Evolutionary conservation across 1,140 invertebrate genomes (phyloP).

Genomic region (Aplysia californica): DNA sequence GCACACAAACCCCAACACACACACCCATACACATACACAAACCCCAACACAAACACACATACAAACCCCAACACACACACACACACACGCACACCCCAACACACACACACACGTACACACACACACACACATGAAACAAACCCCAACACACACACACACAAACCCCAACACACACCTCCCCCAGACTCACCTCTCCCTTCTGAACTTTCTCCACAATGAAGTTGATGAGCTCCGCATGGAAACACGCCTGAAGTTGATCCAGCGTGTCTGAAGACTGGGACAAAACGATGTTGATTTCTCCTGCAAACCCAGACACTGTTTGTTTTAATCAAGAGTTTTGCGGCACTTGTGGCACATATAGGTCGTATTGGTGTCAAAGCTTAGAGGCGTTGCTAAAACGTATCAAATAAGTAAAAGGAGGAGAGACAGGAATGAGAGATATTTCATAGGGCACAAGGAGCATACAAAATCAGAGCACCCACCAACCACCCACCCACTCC

Average conservation of each 20-base stretch:
- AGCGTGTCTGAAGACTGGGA: slow-evolving; percentile 20
- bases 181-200: slow-evolving; percentile 22
- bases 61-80: no score
- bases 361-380: no score
- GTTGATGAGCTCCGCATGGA: slow-evolving; percentile 57
- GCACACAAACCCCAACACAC: no score
- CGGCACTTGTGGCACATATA: no score
- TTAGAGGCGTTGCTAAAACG: no score
- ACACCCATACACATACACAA: no score
- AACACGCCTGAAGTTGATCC: slow-evolving; percentile 51
- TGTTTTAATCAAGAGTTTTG: no score
- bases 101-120: neutral
- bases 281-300: slow-evolving; percentile 37
- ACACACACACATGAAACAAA: neutral
- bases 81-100: neutral
- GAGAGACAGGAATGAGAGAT: neutral
- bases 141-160: neutral
- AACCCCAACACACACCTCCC: neutral
- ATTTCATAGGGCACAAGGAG: neutral
- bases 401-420: neutral
- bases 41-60: no score
- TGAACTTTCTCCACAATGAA: slow-evolving; percentile 39
- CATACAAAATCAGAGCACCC: no score
- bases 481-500: no score
- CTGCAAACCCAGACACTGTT: slow-evolving; percentile 24